Conservation (phyloP, 2,113 vertebrate genomes). For the Grammomys dolichurus region DNA sequence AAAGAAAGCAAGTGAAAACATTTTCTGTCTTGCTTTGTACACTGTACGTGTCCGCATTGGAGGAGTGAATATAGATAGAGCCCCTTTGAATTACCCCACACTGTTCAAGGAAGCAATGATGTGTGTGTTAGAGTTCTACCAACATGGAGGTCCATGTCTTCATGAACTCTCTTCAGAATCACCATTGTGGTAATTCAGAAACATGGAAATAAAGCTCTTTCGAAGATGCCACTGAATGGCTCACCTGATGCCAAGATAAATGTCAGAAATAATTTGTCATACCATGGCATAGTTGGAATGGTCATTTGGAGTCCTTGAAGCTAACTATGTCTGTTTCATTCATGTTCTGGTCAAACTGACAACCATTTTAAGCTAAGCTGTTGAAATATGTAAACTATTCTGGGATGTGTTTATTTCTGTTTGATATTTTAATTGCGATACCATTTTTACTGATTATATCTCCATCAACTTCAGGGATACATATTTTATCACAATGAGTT, state of each 20-base stretch:
- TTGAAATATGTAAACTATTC: neutral
- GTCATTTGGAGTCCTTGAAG: neutral
- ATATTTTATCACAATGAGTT: neutral
- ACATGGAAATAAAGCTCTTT: neutral
- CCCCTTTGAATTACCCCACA: neutral
- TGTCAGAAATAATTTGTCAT: neutral
- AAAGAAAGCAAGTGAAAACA: neutral
- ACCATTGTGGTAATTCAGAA: neutral
- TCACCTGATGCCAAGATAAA: neutral
- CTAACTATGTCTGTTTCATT: neutral
- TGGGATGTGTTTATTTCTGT: neutral
- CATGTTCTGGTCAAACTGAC: neutral
- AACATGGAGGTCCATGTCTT: rapidly evolving
- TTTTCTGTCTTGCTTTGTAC: neutral
- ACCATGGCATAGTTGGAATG: no score
- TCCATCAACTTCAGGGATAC: conserved; percentile 18
- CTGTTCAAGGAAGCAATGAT: neutral
- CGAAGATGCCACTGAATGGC: rapidly evolving
- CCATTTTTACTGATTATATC: neutral
- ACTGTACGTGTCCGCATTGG: neutral
- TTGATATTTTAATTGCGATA: neutral
- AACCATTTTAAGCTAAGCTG: neutral
- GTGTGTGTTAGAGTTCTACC: neutral
- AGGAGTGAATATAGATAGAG: neutral
- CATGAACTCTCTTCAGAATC: neutral